Percentiles rank a stretch among this genome's conserved stretches.
These are phyloP conservation scores for Dynastes grantii DNA, from an alignment of 2,888 invertebrate species.

Conservation along the genomic window DNA sequence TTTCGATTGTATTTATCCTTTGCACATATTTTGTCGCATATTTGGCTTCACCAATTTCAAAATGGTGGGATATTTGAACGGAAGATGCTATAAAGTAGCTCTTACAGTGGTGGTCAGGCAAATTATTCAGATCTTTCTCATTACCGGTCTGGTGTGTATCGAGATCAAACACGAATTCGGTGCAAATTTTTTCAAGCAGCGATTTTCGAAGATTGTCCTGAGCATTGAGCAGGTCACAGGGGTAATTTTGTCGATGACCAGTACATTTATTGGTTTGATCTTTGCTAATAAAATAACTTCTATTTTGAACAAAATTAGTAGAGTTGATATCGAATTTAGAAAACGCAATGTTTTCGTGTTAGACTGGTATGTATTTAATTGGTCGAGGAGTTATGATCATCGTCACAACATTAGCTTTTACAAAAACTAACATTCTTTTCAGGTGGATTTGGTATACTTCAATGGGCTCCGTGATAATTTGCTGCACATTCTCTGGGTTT, in stretches of 20 bases:
- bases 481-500: not conserved
- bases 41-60: constrained; percentile 9
- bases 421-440: not conserved
- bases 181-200: not conserved
- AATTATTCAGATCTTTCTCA: not conserved
- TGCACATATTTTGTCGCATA: constrained; percentile 20
- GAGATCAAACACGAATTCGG: not conserved
- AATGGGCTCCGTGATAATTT: not conserved
- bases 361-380: constrained; percentile 2
- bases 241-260: not conserved
- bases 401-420: too few relatives aligned
- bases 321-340: constrained; percentile 22
- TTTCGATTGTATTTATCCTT: constrained; percentile 18
- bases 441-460: constrained; percentile 21
- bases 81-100: not conserved
- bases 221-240: not conserved
- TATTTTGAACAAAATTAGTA: constrained; percentile 28
- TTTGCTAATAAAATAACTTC: constrained; percentile 24
- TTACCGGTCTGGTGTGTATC: not conserved
- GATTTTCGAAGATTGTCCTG: constrained; percentile 3
- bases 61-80: not conserved
- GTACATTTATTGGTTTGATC: not conserved
- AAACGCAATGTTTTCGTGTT: not conserved
- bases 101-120: not conserved
- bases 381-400: too few relatives aligned